Evolutionary conservation across 2,113 vertebrate species (phyloP).

Genomic region (human (Homo sapiens)): GRCh38 chr5:34628001-34628500

Average conservation of each 20-base stretch:
- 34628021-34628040: constrained; percentile 80
- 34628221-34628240: constrained; percentile 59
- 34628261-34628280: constrained; percentile 54
- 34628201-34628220: constrained; percentile 61
- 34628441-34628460: not conserved
- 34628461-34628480: accelerated
- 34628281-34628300: constrained; percentile 48
- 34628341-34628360: constrained; percentile 21
- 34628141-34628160: constrained; percentile 1
- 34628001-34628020: constrained; percentile 73
- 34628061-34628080: constrained; percentile 82
- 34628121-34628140: constrained; percentile 60
- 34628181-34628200: constrained; percentile 44
- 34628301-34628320: constrained; percentile 50
- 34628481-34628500: not conserved
- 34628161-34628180: constrained; percentile 63
- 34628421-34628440: not conserved
- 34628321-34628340: not conserved
- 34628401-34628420: not conserved
- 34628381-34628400: not conserved
- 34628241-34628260: constrained; percentile 13
- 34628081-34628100: constrained; percentile 68
- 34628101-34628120: constrained; percentile 60
- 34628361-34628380: constrained; percentile 21
- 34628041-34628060: constrained; percentile 72